These are phyloP conservation scores for Rynchops niger DNA, from an alignment of 2,113 vertebrate genomes.

Conservation along the genomic window DNA sequence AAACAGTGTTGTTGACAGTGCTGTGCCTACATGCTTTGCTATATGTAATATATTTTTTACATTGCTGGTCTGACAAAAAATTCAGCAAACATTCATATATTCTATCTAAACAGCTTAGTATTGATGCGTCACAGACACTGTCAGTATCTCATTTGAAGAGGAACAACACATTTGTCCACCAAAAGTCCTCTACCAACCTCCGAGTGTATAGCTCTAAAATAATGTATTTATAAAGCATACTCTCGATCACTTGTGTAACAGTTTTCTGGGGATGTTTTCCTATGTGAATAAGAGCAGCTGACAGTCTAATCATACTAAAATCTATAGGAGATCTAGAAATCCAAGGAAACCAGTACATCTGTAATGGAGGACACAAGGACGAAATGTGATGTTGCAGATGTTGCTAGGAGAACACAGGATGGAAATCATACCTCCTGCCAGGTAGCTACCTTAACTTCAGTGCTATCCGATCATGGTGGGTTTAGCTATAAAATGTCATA, in stretches of 20 bases:
- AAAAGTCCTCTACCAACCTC: not conserved
- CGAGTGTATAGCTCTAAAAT: not conserved
- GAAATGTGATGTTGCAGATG: not conserved
- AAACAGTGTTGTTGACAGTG: not conserved
- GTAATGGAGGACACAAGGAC: not conserved
- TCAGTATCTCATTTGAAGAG: not conserved
- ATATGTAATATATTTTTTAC: not conserved
- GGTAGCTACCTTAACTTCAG: not conserved
- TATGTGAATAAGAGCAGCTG: not conserved
- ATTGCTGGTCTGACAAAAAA: not conserved
- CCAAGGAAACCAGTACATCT: not conserved
- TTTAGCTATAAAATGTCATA: not conserved
- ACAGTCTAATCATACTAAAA: not conserved
- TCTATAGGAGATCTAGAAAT: not conserved
- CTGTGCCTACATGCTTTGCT: not conserved
- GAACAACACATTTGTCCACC: not conserved
- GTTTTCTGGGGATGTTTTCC: not conserved
- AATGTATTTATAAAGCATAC: not conserved
- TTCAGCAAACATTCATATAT: not conserved
- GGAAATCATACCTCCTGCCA: not conserved
- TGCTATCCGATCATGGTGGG: not conserved
- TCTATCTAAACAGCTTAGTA: not conserved
- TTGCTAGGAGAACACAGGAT: not conserved
- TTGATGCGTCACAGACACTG: not conserved
- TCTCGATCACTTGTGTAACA: not conserved